Conservation (phyloP, 2,797 vertebrate genomes). For the Sebastiscus tertius region DNA sequence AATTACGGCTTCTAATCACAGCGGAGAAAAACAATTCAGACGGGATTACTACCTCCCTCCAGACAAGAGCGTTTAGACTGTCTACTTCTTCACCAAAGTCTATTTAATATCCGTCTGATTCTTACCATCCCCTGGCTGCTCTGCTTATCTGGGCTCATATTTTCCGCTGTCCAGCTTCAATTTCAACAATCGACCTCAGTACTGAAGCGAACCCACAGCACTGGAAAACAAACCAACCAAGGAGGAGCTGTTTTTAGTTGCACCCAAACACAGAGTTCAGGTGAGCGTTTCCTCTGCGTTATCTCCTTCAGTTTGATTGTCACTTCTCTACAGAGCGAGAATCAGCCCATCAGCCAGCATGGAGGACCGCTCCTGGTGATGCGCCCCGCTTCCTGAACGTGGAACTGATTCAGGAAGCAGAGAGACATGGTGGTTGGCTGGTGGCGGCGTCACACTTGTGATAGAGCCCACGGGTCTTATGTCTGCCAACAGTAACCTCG, state of each 20-base stretch:
- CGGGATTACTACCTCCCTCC: slow-evolving; percentile 47
- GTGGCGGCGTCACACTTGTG: slow-evolving; percentile 56
- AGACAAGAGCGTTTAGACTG: slow-evolving; percentile 49
- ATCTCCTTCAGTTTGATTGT: slow-evolving; percentile 74
- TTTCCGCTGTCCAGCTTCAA: slow-evolving; percentile 50
- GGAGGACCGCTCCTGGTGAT: slow-evolving; percentile 62
- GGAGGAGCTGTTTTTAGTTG: slow-evolving; percentile 13
- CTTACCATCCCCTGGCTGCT: slow-evolving; percentile 26
- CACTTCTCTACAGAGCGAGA: slow-evolving; percentile 70
- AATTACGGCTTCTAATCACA: slow-evolving; percentile 56
- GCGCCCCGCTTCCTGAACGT: slow-evolving; percentile 59
- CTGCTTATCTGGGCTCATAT: slow-evolving; percentile 51
- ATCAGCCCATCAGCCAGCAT: slow-evolving; percentile 72
- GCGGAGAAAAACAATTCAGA: slow-evolving; percentile 50
- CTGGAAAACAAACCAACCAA: slow-evolving; percentile 3
- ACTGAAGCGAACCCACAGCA: slow-evolving; percentile 32
- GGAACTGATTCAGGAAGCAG: slow-evolving; percentile 79
- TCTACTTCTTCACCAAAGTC: slow-evolving; percentile 37
- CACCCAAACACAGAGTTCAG: slow-evolving; percentile 46
- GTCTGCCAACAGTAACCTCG: slow-evolving; percentile 58
- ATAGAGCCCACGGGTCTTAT: slow-evolving; percentile 44
- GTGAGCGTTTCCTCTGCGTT: slow-evolving; percentile 41
- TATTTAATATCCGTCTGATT: slow-evolving; percentile 47
- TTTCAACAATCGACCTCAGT: slow-evolving; percentile 25
- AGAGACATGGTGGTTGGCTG: slow-evolving; percentile 67